Percentiles rank a stretch among this genome's conserved stretches.
These are phyloP conservation scores for Drosophila quasianomalipes DNA, from an alignment of 2,888 invertebrate species.

Conservation along the genomic window DNA sequence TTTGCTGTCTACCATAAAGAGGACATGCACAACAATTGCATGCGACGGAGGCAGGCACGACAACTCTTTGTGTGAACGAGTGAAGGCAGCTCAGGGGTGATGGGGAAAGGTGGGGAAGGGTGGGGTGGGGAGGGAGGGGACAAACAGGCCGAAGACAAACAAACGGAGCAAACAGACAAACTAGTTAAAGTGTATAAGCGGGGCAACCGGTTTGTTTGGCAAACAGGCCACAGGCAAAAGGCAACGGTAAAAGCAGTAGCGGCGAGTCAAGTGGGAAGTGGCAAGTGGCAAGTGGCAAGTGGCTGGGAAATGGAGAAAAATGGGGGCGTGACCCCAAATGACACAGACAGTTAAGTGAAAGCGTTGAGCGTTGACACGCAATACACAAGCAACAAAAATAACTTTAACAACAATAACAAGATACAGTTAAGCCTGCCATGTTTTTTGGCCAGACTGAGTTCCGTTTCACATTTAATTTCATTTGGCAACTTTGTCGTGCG, in stretches of 20 bases:
- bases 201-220: slow-evolving; percentile 41
- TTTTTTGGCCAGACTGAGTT: slow-evolving; percentile 42
- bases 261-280: slow-evolving; percentile 54
- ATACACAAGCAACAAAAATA: slow-evolving; percentile 45
- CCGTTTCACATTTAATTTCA: slow-evolving; percentile 74
- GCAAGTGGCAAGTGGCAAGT: slow-evolving; percentile 13
- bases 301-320: slow-evolving; percentile 41
- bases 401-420: slow-evolving; percentile 32
- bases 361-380: slow-evolving; percentile 78
- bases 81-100: background rate
- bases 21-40: slow-evolving; percentile 76
- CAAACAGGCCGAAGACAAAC: slow-evolving; percentile 41
- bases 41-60: slow-evolving; percentile 40
- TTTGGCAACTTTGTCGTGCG: slow-evolving; percentile 70
- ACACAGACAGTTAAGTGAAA: slow-evolving; percentile 78
- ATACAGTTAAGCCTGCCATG: slow-evolving; percentile 53
- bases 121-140: background rate
- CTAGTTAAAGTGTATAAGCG: slow-evolving; percentile 66
- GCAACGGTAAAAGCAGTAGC: slow-evolving; percentile 36
- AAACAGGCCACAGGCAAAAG: slow-evolving; percentile 47
- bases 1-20: slow-evolving; percentile 53
- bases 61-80: background rate
- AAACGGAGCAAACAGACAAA: slow-evolving; percentile 68
- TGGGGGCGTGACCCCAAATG: slow-evolving; percentile 77
- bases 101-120: background rate